Percentiles rank a stretch among this genome's conserved stretches.
phyloP scores from a whole-genome alignment of 2,888 invertebrate species.

The Leucophenga montana region DNA sequence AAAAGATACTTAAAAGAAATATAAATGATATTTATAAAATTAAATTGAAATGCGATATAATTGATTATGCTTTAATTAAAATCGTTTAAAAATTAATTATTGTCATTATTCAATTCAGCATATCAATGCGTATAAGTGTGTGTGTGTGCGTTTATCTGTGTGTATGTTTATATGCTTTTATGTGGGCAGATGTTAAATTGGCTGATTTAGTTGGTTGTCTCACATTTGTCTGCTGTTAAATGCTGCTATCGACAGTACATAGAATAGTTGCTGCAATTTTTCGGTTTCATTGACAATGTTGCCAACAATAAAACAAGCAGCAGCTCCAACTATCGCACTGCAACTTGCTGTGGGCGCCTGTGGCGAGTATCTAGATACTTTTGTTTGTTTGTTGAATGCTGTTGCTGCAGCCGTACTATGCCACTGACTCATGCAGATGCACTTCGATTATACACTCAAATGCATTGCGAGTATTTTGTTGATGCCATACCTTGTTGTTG shows the following conservation, averaged over 20 bases:
- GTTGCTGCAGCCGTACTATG: slow-evolving; percentile 6
- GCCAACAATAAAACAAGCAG: background rate
- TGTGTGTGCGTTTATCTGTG: background rate
- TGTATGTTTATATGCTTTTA: no score
- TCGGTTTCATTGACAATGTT: background rate
- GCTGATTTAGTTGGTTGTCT: no score
- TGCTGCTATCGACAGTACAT: background rate
- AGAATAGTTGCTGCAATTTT: background rate
- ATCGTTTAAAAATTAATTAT: slow-evolving; percentile 17
- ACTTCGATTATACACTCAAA: slow-evolving; percentile 21
- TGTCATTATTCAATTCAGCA: background rate
- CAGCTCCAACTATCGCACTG: background rate
- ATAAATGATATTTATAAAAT: slow-evolving; percentile 9
- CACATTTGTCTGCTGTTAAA: no score
- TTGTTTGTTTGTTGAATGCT: background rate
- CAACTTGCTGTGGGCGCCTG: slow-evolving; percentile 17
- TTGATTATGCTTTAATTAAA: slow-evolving; percentile 24
- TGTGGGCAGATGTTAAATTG: slow-evolving; percentile 13
- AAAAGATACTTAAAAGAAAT: background rate
- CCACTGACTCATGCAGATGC: slow-evolving; percentile 24
- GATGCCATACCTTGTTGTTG: slow-evolving; percentile 15
- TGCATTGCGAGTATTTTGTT: slow-evolving; percentile 14
- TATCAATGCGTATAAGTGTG: background rate
- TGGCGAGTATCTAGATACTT: slow-evolving; percentile 11
- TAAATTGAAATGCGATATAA: slow-evolving; percentile 23